Conservation (phyloP, 2,797 vertebrate species). For the Amazona finschi region DNA sequence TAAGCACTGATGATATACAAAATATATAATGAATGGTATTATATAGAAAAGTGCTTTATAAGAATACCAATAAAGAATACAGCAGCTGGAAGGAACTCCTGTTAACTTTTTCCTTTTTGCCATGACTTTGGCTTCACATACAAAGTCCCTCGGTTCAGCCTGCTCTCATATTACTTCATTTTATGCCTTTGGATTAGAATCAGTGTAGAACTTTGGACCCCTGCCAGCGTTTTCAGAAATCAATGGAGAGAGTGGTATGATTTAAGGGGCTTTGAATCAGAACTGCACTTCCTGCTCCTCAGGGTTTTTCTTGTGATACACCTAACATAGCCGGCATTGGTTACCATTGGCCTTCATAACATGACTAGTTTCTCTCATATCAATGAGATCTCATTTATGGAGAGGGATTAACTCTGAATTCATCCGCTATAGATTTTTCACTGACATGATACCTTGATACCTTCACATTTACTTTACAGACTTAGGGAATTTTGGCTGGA, state of each 20-base stretch:
- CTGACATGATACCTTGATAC: fast-evolving
- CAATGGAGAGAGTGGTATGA: background rate
- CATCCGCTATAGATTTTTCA: background rate
- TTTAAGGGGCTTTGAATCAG: background rate
- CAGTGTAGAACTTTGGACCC: background rate
- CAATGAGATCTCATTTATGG: background rate
- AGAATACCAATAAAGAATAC: slow-evolving; percentile 22
- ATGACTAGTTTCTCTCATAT: background rate
- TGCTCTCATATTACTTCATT: background rate
- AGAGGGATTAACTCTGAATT: background rate
- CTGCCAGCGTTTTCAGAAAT: background rate
- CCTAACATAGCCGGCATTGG: background rate
- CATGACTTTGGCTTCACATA: background rate
- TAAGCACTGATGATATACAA: background rate
- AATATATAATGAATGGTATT: background rate
- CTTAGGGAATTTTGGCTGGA: background rate
- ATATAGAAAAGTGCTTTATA: background rate
- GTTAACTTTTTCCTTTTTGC: background rate
- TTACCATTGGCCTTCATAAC: background rate
- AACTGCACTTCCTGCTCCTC: background rate
- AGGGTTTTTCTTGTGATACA: background rate
- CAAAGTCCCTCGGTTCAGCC: background rate
- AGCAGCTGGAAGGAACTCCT: background rate
- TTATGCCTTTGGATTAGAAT: background rate
- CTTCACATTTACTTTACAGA: background rate